These are phyloP conservation scores for Philopedon plagiatum DNA, from an alignment of 2,888 invertebrate genomes.

Conservation along the genomic window DNA sequence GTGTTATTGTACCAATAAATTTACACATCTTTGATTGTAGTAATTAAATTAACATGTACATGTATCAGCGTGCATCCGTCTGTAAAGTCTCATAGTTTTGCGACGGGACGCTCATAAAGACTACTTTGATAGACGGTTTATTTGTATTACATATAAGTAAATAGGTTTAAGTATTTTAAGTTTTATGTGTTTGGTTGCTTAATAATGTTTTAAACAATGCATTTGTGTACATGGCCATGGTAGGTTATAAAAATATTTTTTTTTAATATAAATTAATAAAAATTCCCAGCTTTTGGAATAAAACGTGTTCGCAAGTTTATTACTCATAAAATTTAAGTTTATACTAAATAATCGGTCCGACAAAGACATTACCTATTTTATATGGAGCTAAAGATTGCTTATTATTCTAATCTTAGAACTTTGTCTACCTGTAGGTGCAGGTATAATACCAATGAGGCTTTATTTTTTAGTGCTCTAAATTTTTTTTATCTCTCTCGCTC, in stretches of 20 bases:
- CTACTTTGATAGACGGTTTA: background rate
- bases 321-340: no score
- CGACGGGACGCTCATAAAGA: background rate
- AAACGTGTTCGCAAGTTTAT: no score
- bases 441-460: no score
- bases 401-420: no score
- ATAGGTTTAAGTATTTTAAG: background rate
- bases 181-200: constrained; percentile 10
- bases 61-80: background rate
- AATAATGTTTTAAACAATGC: constrained; percentile 5
- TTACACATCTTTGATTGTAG: constrained; percentile 17
- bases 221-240: constrained; percentile 2
- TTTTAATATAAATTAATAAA: no score
- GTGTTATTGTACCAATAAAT: constrained; percentile 18
- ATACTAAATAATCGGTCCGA: no score
- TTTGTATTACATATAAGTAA: constrained; percentile 4
- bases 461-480: no score
- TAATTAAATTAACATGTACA: constrained; percentile 27
- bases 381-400: no score
- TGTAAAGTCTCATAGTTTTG: constrained; percentile 7
- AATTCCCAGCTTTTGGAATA: no score
- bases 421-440: no score
- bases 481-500: no score
- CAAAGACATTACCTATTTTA: no score
- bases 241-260: background rate